Conservation (phyloP, 2,797 vertebrate species). For the Uromys caudimaculatus region DNA sequence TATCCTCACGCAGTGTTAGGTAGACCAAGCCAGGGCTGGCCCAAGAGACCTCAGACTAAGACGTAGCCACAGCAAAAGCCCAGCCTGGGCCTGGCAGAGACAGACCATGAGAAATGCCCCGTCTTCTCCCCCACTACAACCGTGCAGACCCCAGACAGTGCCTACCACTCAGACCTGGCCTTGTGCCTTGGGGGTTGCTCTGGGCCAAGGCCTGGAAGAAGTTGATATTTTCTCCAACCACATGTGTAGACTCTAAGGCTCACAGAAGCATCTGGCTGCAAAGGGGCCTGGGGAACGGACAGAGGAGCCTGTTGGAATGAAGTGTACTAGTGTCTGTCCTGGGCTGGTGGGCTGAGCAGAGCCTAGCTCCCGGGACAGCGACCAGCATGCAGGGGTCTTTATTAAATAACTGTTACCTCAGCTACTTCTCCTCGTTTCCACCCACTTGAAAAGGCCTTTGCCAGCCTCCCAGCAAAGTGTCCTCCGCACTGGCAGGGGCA, state of each 20-base stretch:
- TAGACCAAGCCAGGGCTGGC: slow-evolving; percentile 29
- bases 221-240: not conserved
- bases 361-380: not conserved
- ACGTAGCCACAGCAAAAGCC: not conserved
- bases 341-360: not conserved
- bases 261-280: not conserved
- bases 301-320: not conserved
- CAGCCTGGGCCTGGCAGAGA: not conserved
- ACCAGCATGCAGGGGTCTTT: not conserved
- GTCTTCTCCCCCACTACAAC: not conserved
- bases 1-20: not conserved
- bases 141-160: not conserved
- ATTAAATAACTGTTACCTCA: not conserved
- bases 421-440: not conserved
- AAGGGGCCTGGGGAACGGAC: not conserved
- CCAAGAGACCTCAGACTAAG: not conserved
- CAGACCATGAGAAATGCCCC: not conserved
- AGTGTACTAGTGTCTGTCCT: not conserved
- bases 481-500: not conserved
- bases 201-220: not conserved
- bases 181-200: not conserved
- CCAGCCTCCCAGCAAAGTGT: not conserved
- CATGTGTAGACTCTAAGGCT: not conserved
- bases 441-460: not conserved
- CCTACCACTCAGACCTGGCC: not conserved